These are phyloP conservation scores for Trichogramma pretiosum DNA, from an alignment of 1,140 invertebrate genomes.

Conservation along the genomic window DNA sequence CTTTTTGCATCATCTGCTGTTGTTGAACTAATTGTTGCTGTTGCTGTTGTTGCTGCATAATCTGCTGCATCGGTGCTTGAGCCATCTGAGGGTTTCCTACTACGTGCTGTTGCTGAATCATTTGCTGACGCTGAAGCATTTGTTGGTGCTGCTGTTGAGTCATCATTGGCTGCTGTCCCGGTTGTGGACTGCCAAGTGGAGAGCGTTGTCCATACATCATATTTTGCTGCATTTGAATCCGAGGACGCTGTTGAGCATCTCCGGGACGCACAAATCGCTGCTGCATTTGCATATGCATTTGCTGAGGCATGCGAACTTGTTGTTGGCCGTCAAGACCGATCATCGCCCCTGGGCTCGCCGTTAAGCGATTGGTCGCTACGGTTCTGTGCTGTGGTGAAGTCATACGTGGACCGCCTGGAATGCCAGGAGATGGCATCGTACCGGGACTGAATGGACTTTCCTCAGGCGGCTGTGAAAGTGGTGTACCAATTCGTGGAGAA, in stretches of 20 bases:
- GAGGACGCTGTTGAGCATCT: slow-evolving; percentile 33
- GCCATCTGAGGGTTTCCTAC: slow-evolving; percentile 32
- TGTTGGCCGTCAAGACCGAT: slow-evolving; percentile 33
- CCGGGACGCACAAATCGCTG: slow-evolving; percentile 40
- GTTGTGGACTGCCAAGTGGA: slow-evolving; percentile 37
- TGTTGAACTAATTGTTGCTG: slow-evolving; percentile 34
- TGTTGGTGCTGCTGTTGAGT: slow-evolving; percentile 48
- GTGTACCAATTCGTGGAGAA: slow-evolving; percentile 53
- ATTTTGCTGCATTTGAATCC: slow-evolving; percentile 34
- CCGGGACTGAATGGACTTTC: slow-evolving; percentile 48
- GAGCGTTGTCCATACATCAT: slow-evolving; percentile 41
- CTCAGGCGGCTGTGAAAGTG: slow-evolving; percentile 53
- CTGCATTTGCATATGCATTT: slow-evolving; percentile 35
- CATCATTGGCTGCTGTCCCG: slow-evolving; percentile 32
- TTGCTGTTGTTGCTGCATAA: slow-evolving; percentile 39
- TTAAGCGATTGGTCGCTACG: slow-evolving; percentile 36
- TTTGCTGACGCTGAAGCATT: slow-evolving; percentile 37
- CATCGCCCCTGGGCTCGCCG: slow-evolving; percentile 48
- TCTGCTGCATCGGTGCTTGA: slow-evolving; percentile 47
- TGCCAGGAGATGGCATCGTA: slow-evolving; percentile 37
- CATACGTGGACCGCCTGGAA: slow-evolving; percentile 46
- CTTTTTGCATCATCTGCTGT: slow-evolving; percentile 40
- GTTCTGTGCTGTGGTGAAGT: slow-evolving; percentile 51
- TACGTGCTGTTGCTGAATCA: slow-evolving; percentile 48
- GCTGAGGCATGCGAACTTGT: slow-evolving; percentile 31